These are phyloP conservation scores for Holothuria scabra DNA, from an alignment of 53 echinoderm and acorn worm species.

Conservation along the genomic window DNA sequence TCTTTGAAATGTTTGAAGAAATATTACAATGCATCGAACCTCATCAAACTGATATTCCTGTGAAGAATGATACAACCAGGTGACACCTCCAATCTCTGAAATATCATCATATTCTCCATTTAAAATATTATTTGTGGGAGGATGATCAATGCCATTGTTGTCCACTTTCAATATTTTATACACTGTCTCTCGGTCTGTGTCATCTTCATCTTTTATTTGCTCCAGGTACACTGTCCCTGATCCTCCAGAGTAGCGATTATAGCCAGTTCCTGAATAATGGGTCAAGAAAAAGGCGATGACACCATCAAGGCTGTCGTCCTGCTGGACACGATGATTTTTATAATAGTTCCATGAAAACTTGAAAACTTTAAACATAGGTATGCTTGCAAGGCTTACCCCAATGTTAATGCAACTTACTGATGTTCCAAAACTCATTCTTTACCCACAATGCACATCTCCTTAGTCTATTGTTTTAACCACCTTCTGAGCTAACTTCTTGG, in stretches of 20 bases:
- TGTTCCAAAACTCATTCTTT: too few relatives aligned
- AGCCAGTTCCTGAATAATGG: neutral
- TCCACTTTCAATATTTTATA: conserved; percentile 79
- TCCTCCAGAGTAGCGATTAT: conserved; percentile 71
- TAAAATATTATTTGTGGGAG: conserved; percentile 69
- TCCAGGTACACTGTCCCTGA: conserved; percentile 89
- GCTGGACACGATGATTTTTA: too few relatives aligned
- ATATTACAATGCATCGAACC: conserved; percentile 14
- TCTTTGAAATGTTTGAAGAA: neutral
- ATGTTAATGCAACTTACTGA: too few relatives aligned
- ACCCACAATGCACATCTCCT: too few relatives aligned
- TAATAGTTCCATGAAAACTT: too few relatives aligned
- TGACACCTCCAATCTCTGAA: conserved; percentile 78
- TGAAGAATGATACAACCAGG: conserved; percentile 85
- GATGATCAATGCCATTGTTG: conserved; percentile 79
- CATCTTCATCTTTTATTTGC: conserved; percentile 29
- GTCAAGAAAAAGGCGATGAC: too few relatives aligned
- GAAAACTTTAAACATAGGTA: too few relatives aligned
- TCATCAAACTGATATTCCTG: conserved; percentile 84
- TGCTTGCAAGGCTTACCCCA: too few relatives aligned
- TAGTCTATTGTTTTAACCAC: too few relatives aligned
- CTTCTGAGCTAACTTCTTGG: too few relatives aligned
- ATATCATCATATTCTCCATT: conserved; percentile 83
- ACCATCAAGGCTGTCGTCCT: too few relatives aligned
- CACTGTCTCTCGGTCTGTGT: conserved; percentile 38